Evolutionary conservation across 2,888 invertebrate species (phyloP), one percentile per base, ranked within the genome.

Genomic region (Onthophagus sagittarius): DNA sequence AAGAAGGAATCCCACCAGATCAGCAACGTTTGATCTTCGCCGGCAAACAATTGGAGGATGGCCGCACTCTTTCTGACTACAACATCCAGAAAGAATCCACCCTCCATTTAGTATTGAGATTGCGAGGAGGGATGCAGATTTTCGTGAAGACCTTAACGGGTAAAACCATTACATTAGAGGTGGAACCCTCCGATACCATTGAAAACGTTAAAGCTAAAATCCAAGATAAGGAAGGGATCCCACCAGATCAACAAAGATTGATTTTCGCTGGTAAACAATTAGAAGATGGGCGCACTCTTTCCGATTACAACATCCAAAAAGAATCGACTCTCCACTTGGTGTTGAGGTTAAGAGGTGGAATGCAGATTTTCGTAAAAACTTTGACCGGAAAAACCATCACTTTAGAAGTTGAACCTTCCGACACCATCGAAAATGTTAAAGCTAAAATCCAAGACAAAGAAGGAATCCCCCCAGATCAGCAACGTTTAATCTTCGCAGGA

Each of bases 41-140:
- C 82, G 96, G 96, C 75, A 96, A 96, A 86, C 96, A 96, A 85
- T 86, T 97, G 81, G 96, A 97, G 88, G 97, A 97, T 90, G 97
- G 96, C 5, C 92, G 96, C 76, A 97, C 96, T 15, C 88, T 96
- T 0, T 94, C 94, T 0, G 97, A 97, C 85, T 96, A 96, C 86
- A 96, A 96, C 83, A 96, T 97, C 83, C 96, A 97, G 84, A 96
- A 96, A 86, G 96, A 96, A 86, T 97, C 97, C 0, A 98, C 98
- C 4, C 91, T 98, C 77, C 97, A 98, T 86, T 90, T 95, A 88
- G 97, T 98, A 77, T 90, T 98, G 76, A 93, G 98, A 88, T 91
- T 98, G 80, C 91, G 97, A 85, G 98, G 98, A 89, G 94, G 96
- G 87, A 97, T 98, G 97, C 97, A 98, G 90, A 98, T 98, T 87